Conservation (phyloP, 2,888 invertebrate genomes). For the Watsonalla binaria region DNA sequence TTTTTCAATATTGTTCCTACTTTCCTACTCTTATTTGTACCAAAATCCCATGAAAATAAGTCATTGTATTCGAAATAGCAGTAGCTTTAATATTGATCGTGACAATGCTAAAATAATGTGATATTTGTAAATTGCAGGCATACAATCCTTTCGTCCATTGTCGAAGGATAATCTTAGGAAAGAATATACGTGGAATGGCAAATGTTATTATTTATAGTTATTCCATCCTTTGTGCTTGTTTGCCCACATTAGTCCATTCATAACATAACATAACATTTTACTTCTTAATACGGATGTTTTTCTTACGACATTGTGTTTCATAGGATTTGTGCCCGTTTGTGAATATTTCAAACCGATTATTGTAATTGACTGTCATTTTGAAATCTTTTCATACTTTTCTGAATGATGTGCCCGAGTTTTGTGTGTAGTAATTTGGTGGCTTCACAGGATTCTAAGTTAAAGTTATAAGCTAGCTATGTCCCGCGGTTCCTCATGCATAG, state of each 20-base stretch:
- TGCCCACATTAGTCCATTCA: slow-evolving; percentile 69
- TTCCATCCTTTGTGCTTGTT: slow-evolving; percentile 53
- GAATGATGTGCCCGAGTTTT: slow-evolving; percentile 12
- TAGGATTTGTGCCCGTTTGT: slow-evolving; percentile 40
- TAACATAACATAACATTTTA: too few species aligned
- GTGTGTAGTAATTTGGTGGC: slow-evolving; percentile 15
- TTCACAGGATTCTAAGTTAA: slow-evolving; percentile 13
- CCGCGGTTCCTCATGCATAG: neutral
- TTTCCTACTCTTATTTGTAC: too few species aligned
- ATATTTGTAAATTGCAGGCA: slow-evolving; percentile 29
- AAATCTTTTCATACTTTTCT: slow-evolving; percentile 7
- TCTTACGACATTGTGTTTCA: slow-evolving; percentile 47
- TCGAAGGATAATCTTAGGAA: slow-evolving; percentile 34
- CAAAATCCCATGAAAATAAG: too few species aligned
- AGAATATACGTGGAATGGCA: slow-evolving; percentile 32
- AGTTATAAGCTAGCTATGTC: too few species aligned
- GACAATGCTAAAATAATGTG: slow-evolving; percentile 21
- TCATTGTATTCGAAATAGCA: neutral
- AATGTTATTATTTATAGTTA: slow-evolving; percentile 58
- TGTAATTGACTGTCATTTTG: slow-evolving; percentile 21
- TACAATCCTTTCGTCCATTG: slow-evolving; percentile 30
- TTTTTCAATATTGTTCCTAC: too few species aligned
- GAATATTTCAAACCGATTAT: slow-evolving; percentile 14
- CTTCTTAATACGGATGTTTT: slow-evolving; percentile 65
- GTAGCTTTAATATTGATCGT: neutral